phyloP scores from a whole-genome alignment of 2,113 vertebrate species.

The Baryphthengus martii region DNA sequence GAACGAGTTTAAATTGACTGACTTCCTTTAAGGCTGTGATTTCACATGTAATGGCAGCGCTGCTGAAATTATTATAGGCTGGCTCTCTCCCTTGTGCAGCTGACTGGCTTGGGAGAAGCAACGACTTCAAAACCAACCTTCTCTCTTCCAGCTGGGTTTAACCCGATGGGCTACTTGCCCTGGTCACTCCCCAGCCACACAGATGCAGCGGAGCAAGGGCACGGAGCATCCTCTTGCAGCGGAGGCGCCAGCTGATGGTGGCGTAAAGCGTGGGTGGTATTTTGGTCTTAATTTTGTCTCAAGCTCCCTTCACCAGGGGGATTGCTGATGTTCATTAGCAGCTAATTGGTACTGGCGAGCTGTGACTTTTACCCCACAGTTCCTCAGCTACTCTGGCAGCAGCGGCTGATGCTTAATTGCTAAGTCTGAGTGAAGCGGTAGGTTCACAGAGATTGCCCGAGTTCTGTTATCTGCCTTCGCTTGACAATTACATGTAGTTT shows the following conservation, averaged over 20 bases:
- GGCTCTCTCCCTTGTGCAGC: neutral
- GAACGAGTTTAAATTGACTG: constrained; percentile 56
- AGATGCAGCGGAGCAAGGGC: neutral
- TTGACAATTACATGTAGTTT: constrained; percentile 59
- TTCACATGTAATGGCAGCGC: constrained; percentile 23
- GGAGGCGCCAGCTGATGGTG: neutral
- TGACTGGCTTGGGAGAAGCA: neutral
- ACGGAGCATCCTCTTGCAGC: neutral
- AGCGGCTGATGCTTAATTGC: constrained; percentile 56
- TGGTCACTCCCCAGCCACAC: accelerated
- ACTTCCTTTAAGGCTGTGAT: constrained; percentile 57
- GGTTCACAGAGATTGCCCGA: constrained; percentile 26
- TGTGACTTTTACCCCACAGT: constrained; percentile 24
- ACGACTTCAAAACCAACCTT: neutral
- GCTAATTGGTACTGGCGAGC: constrained; percentile 53
- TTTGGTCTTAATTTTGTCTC: neutral
- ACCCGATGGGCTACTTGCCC: neutral
- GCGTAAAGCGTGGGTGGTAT: neutral
- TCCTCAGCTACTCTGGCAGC: neutral
- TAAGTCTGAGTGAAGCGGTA: constrained; percentile 46
- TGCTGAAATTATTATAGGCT: constrained; percentile 34
- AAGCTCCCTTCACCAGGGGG: neutral
- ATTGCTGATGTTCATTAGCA: constrained; percentile 62
- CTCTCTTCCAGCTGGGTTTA: neutral
- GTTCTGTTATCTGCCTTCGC: constrained; percentile 17